Evolutionary conservation across 2,797 vertebrate genomes (phyloP).

Genomic region (Aphelocoma californica): DNA sequence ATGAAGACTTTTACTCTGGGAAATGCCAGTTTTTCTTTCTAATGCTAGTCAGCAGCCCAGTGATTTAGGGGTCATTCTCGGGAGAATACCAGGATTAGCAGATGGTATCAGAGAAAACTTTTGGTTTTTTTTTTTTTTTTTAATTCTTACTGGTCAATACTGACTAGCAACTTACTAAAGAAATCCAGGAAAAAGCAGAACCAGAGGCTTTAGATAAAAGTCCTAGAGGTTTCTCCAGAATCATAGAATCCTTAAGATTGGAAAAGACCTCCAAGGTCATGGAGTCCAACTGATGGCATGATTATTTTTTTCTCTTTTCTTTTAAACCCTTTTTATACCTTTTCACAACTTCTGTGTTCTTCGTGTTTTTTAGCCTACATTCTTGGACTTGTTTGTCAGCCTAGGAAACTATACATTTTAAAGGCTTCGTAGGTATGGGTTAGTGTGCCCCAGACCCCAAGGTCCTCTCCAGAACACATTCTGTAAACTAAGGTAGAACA

Average conservation of each 20-base stretch:
- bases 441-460: too few species aligned
- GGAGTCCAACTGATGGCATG: neutral
- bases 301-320: too few species aligned
- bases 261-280: neutral
- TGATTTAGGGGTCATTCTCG: neutral
- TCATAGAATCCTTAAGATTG: neutral
- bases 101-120: neutral
- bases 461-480: too few species aligned
- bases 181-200: neutral
- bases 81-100: neutral
- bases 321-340: too few species aligned
- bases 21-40: neutral
- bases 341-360: too few species aligned
- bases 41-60: neutral
- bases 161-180: neutral
- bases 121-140: neutral
- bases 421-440: too few species aligned
- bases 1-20: slow-evolving; percentile 13
- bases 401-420: too few species aligned
- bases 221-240: neutral
- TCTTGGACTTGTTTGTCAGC: too few species aligned
- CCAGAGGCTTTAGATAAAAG: neutral
- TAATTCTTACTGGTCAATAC: neutral
- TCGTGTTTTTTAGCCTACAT: too few species aligned
- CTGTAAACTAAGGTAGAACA: too few species aligned